Conservation (phyloP, 2,888 invertebrate species). For the Apamea monoglypha region DNA sequence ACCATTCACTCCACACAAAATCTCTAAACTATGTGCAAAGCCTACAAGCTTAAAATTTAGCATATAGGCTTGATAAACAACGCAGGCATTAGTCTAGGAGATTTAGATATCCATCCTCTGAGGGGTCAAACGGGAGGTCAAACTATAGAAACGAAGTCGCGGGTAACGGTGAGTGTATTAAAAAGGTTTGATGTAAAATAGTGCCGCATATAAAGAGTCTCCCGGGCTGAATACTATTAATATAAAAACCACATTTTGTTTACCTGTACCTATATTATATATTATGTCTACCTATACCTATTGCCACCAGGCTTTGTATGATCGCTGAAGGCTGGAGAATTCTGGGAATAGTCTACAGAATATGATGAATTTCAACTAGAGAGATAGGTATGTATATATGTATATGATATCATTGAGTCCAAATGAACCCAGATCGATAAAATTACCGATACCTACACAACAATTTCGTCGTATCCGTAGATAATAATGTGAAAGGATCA, state of each 20-base stretch:
- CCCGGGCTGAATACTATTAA: conserved; percentile 3
- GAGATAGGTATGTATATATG: not conserved
- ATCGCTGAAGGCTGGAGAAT: not conserved
- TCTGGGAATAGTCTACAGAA: not conserved
- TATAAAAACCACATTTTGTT: not conserved
- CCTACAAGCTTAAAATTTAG: conserved; percentile 15
- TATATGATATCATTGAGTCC: not conserved
- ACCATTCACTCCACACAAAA: not conserved
- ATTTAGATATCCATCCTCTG: conserved; percentile 29
- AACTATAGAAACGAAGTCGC: conserved; percentile 30
- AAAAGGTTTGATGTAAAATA: conserved; percentile 20
- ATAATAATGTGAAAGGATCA: conserved; percentile 15
- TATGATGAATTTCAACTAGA: not conserved
- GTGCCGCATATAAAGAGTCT: not conserved
- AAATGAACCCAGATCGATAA: not conserved
- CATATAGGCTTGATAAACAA: conserved; percentile 27
- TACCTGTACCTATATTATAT: not conserved
- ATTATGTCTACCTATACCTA: not conserved
- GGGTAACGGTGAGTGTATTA: conserved; percentile 16
- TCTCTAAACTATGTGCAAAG: conserved; percentile 15
- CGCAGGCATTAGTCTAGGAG: conserved; percentile 15
- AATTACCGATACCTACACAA: conserved; percentile 4
- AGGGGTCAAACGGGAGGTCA: conserved; percentile 20
- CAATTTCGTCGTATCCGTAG: conserved; percentile 9
- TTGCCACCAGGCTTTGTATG: not conserved